Percentiles rank a stretch among this genome's conserved stretches.
phyloP scores from a whole-genome alignment of 2,888 invertebrate genomes.

The Dynastes tityus region DNA sequence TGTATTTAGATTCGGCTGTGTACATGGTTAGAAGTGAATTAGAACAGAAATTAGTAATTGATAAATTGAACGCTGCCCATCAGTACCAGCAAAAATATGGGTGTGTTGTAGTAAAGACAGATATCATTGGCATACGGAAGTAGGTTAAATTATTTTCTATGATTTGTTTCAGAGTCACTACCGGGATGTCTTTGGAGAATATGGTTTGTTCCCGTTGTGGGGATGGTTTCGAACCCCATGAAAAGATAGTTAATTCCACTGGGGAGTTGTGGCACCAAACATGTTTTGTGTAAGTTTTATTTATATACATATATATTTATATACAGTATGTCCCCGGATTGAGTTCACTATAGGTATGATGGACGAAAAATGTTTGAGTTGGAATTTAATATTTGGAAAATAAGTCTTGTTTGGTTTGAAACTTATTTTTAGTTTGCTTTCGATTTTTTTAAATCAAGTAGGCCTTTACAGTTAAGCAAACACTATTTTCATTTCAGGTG shows the following conservation, averaged over 20 bases:
- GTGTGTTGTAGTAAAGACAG: slow-evolving; percentile 9
- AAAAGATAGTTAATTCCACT: slow-evolving; percentile 98
- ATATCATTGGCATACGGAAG: not conserved
- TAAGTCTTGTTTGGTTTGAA: too few species aligned
- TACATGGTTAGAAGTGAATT: slow-evolving; percentile 36
- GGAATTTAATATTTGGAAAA: too few species aligned
- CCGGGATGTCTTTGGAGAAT: slow-evolving; percentile 88
- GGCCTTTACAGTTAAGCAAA: too few species aligned
- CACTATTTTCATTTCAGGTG: too few species aligned
- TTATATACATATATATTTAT: not conserved
- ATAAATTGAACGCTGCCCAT: slow-evolving; percentile 27
- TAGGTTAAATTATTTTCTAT: not conserved
- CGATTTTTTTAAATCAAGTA: too few species aligned
- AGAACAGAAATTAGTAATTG: slow-evolving; percentile 14
- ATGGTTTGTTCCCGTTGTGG: slow-evolving; percentile 97
- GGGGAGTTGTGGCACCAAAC: slow-evolving; percentile 99
- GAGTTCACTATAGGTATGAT: too few species aligned
- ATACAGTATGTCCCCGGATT: too few species aligned
- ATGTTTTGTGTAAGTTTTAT: slow-evolving; percentile 94
- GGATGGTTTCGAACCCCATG: slow-evolving; percentile 96
- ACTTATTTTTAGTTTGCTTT: too few species aligned
- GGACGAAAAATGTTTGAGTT: too few species aligned
- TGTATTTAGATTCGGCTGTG: slow-evolving; percentile 27
- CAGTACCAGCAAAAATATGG: slow-evolving; percentile 32
- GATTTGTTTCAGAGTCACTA: slow-evolving; percentile 69